Evolutionary conservation across 2,888 invertebrate genomes (phyloP), one percentile per base, ranked within the genome.

Genomic region (Lasioglossum vierecki): DNA sequence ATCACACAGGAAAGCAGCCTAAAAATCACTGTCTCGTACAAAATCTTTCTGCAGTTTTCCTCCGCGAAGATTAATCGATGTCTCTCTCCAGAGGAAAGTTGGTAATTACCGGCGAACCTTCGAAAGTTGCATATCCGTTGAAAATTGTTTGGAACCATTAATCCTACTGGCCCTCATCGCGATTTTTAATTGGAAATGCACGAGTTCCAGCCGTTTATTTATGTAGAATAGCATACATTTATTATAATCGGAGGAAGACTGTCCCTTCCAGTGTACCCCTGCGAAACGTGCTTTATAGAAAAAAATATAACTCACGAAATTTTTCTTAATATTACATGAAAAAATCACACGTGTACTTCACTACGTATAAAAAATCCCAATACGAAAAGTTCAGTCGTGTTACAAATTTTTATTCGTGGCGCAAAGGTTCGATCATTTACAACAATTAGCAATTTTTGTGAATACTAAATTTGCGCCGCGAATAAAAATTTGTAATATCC

Each of bases 1-100:
- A 86, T 83, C n/a, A n/a, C 75, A 77, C 13, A 35, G 41, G 15
- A 70, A 72, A 88, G 71, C 26, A 22, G 4, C 8, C 60, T n/a
- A 53, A 68, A 46, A 83, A 85, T 76, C 22, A 13, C 11, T 35
- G 11, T 30, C 39, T 22, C 6, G 46, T 1, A 22, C 26, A 9
- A 3, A 15, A 53, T 68, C 35, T 53, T 35, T 44, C 26, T 0
- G 26, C 44, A 77, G 35, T 68, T 68, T 35, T n/a, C 68, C 26
- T 26, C 39, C 4, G 9, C 4, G 35, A 53, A 70, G 49, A 77
- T 53, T 77, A 35, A 77, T 68, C 49, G 57, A 68, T 68, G 49
- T 35, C 39, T 11, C 49, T 11, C 46, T 13, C 44, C 13, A 11
- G 2, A 18, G 35, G 1, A 35, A 72, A 72, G 30, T 72, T 72